These are phyloP conservation scores for Dryobates pubescens DNA, from an alignment of 2,797 vertebrate species.

Conservation along the genomic window DNA sequence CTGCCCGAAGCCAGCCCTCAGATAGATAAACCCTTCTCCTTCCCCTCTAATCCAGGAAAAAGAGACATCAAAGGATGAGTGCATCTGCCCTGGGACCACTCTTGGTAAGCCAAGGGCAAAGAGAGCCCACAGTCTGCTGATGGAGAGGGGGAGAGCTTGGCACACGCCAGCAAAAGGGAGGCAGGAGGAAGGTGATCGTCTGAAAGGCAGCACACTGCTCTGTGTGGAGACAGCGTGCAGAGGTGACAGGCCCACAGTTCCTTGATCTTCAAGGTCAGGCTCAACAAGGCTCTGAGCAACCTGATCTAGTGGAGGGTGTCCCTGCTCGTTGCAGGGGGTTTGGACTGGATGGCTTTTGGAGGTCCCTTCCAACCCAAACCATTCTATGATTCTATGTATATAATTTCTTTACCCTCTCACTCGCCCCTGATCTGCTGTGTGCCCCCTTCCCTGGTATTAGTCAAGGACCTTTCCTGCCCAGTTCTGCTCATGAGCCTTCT, in stretches of 20 bases:
- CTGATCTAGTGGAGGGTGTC: too few relatives aligned
- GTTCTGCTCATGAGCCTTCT: neutral
- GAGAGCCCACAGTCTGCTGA: neutral
- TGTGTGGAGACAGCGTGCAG: accelerated
- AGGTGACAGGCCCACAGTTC: neutral
- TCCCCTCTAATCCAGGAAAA: neutral
- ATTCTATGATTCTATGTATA: too few relatives aligned
- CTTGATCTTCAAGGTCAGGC: too few relatives aligned
- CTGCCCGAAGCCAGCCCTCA: neutral
- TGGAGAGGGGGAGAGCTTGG: neutral
- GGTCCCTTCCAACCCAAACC: too few relatives aligned
- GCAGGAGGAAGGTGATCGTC: neutral
- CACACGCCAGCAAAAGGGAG: accelerated
- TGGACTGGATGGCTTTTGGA: too few relatives aligned
- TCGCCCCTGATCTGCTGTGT: neutral
- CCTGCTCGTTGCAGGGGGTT: too few relatives aligned
- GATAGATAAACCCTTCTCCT: neutral
- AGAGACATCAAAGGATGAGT: slow-evolving; percentile 1
- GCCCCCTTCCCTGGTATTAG: neutral
- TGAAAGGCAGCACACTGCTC: accelerated
- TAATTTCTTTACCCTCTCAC: neutral
- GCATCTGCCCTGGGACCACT: neutral
- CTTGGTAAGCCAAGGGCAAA: neutral
- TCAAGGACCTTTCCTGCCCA: neutral
- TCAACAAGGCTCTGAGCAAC: too few relatives aligned